Evolutionary conservation across 2,888 invertebrate genomes (phyloP).

Genomic region (Eupeodes latifasciatus): DNA sequence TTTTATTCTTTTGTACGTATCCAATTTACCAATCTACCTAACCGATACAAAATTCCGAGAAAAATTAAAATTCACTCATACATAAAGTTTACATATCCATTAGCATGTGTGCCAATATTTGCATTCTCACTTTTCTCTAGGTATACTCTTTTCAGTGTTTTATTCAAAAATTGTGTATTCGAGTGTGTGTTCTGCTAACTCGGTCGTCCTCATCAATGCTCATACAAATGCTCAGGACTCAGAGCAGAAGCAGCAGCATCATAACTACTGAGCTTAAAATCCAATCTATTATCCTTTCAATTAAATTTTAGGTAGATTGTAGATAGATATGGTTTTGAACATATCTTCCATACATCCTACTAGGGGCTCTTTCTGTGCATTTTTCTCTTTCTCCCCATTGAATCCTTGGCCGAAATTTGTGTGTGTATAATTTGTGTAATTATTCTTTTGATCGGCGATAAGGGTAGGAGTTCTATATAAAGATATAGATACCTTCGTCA

Average conservation of each 20-base stretch:
- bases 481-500: too few species aligned
- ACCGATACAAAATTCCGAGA: neutral
- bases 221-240: neutral
- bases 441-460: conserved; percentile 7
- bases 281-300: conserved; percentile 57
- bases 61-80: conserved; percentile 53
- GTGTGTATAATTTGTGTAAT: conserved; percentile 12
- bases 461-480: neutral
- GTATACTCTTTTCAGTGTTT: neutral
- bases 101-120: conserved; percentile 54
- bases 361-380: neutral
- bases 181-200: neutral
- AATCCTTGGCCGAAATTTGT: conserved; percentile 25
- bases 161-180: conserved; percentile 5
- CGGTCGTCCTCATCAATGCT: neutral
- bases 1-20: conserved; percentile 3
- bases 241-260: neutral
- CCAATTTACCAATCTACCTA: neutral
- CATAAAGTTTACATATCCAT: conserved; percentile 46
- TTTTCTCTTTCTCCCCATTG: neutral
- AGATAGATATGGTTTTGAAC: conserved; percentile 3
- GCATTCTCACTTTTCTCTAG: conserved; percentile 49
- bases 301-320: conserved; percentile 15
- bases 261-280: conserved; percentile 29
- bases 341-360: conserved; percentile 1